Evolutionary conservation across 64 coral and sea anemone genomes (phyloP), one percentile per base, ranked within the genome.

Genomic region (Acropora tenuis): DNA sequence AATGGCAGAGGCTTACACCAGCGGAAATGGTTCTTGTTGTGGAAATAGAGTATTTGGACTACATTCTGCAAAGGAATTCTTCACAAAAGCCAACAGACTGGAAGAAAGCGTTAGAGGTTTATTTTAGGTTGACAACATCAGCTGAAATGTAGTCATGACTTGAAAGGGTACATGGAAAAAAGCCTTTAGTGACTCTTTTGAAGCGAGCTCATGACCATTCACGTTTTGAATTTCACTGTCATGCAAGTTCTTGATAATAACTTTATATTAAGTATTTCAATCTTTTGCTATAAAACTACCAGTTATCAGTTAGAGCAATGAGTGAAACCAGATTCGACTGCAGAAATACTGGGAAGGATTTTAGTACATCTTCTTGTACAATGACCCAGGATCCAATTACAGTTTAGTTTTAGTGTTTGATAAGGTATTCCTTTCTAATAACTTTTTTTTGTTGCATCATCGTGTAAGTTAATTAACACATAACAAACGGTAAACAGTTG

Each of bases 11-110:
- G 41, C 86, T 41, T 74, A 75, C 15, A 41, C 19, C 86, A 58
- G 73, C 9, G 67, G n/a, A 45, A 88, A 76, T 44, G 86, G 46
- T 75, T 88, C 86, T 88, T 76, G 71, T 88, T 88, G 86, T 76
- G 86, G 86, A 75, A 88, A 88, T 69, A 88, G 69, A 88, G 71
- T 88, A 88, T 15, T 88, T 88, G 67, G 86, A 88, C 43, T 88
- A 76, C 48, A 76, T 88, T 20, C 75, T 88, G 86, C 73, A 88
- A 75, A 88, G 67, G 86, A 88, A 88, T 76, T 20, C 69, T 74
- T 52, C 76, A 50, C 69, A 88, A 76, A 88, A 88, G 73, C 67
- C 86, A 88, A 76, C 68, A 30, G 49, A 88, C 48, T 88, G 71
- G 86, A 76, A 74, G 48, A 74, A 75, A 88, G 86, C 86, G 8